These are phyloP conservation scores for Gobionotothen gibberifrons DNA, from an alignment of 2,797 vertebrate genomes.

Conservation along the genomic window DNA sequence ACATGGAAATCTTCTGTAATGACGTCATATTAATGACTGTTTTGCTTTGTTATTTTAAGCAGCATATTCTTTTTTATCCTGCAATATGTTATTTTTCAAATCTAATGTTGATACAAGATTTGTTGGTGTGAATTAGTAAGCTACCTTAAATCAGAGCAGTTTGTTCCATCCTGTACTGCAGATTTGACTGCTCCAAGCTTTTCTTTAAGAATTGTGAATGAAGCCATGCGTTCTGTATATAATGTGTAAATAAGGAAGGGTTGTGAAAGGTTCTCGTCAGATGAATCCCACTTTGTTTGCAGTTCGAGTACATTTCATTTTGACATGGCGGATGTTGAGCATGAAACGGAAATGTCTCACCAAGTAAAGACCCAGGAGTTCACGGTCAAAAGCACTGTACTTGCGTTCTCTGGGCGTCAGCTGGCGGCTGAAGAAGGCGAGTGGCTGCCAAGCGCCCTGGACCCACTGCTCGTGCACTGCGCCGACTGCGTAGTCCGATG, in stretches of 20 bases:
- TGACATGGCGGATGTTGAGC: too few species aligned
- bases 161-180: neutral
- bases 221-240: slow-evolving; percentile 40
- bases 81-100: slow-evolving; percentile 10
- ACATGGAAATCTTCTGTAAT: slow-evolving; percentile 29
- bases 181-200: neutral
- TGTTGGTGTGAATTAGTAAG: slow-evolving; percentile 10
- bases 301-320: slow-evolving; percentile 33
- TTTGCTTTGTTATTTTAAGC: slow-evolving; percentile 11
- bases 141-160: slow-evolving; percentile 11
- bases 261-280: slow-evolving; percentile 2
- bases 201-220: slow-evolving; percentile 13
- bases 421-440: too few species aligned
- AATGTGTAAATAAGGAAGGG: slow-evolving; percentile 34
- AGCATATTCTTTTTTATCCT: neutral
- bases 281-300: slow-evolving; percentile 13
- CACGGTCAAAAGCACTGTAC: too few species aligned
- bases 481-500: too few species aligned
- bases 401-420: too few species aligned
- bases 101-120: neutral
- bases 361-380: too few species aligned
- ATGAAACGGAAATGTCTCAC: too few species aligned
- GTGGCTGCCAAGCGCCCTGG: too few species aligned
- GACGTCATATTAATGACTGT: neutral
- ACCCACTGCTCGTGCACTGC: too few species aligned